Evolutionary conservation across 2,888 invertebrate genomes (phyloP), one percentile per base, ranked within the genome.

Genomic region (Sialis lutaria): DNA sequence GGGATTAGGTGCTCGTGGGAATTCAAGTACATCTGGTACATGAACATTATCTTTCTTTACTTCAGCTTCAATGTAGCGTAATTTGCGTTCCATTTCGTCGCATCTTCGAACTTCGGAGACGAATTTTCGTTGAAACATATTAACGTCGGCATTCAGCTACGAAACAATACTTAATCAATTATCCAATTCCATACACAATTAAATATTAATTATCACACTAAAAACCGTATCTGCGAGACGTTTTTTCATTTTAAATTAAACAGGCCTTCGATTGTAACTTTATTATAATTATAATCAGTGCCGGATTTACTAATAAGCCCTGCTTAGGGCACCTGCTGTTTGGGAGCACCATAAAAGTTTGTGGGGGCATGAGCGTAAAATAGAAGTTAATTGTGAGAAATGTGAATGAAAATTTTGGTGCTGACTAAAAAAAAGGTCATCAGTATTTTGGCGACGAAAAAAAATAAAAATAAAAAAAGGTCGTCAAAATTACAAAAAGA

Each of bases 91-190:
- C 86, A 92, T 84, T 65, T 92, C 91, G 62, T 91, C 90, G 67
- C 89, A 91, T 53, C 90, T 72, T 48, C 90, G 75, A 35, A 92
- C 88, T 63, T 92, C 91, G 60, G 81, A 84, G 6, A 91, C 90
- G 71, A 89, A 92, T 64, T 89, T 90, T 53, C 89, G 77, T 72
- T 91, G 90, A 65, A 91, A 91, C 34, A 84, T 82, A 65, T 88
- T 91, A 35, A 89, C 82, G 55, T 85, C 80, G 45, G 77, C 76
- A 62, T 91, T 91, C 55, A 91, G 65, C 91, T 91, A 69, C 10
- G 63, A 67, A 55, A 45, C 52, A 51, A 51, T 35, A 52, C 42
- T 37, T 6, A 32, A 39, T 22, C 9, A 43, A 12, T 9, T 44
- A n/a, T 22, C 3, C 8, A 8, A n/a, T 47, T 40, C 22, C 22